A percentile compares a stretch with the other conserved stretches of the same genome.
Conservation (phyloP, 2,113 vertebrate species). For the Illadopsis cleaveri region DNA sequence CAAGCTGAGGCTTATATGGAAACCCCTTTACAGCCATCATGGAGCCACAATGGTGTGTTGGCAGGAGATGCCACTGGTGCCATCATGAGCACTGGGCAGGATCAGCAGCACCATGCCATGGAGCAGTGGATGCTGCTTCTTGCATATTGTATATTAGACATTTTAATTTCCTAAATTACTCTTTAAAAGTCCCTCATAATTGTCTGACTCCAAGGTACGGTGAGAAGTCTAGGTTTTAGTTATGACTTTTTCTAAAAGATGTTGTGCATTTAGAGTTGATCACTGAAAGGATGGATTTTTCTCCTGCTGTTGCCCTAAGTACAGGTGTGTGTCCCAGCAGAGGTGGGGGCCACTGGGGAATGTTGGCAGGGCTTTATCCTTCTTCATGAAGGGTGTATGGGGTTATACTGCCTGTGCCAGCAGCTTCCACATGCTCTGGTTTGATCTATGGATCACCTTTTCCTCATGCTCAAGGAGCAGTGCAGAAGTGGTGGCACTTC, state of each 20-base stretch:
- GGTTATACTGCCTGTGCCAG: not conserved
- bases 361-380: not conserved
- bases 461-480: accelerated
- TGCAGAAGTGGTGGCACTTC: not conserved
- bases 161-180: slow-evolving; percentile 55
- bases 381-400: not conserved
- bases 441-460: not conserved
- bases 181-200: slow-evolving; percentile 40
- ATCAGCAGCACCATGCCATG: not conserved
- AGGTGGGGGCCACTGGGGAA: not conserved
- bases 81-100: not conserved
- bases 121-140: not conserved
- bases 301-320: not conserved
- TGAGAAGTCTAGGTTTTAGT: slow-evolving; percentile 25
- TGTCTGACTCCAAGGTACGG: slow-evolving; percentile 14
- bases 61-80: not conserved
- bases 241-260: not conserved
- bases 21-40: not conserved
- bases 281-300: not conserved
- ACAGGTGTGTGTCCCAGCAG: not conserved
- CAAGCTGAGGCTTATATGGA: not conserved
- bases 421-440: accelerated
- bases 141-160: not conserved
- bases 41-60: not conserved
- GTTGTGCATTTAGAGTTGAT: not conserved